Base-by-base conservation (phyloP, 2,113 vertebrate genomes). In the Panthera uncia region DNA sequence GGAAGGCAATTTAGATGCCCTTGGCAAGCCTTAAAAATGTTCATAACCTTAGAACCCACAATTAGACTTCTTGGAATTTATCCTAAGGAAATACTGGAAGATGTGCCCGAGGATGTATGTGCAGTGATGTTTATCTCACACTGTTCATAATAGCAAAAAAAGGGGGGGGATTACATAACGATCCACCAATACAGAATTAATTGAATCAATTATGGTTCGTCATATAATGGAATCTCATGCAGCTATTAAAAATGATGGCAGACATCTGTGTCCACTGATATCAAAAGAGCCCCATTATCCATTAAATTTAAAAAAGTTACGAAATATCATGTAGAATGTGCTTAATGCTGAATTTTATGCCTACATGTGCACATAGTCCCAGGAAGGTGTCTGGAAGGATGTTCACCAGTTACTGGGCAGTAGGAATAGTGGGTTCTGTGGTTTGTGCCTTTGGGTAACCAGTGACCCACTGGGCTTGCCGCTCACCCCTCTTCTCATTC, bases 1-100 rank as follows among this genome's bases (percentile, higher is more conserved):
- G 88, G 21, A 93, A 88, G 63, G 52, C 90, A 68, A 69, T 91
- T 95, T 87, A n/a, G 68, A 97, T 84, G 69, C 13, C 52, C n/a
- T 92, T 94, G 82, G 76, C 63, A 91, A 90, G 23, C 25, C 52
- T 95, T 79, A 66, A 80, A 96, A 95, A 86, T 89, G 82, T 96
- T 19, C 36, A 23, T 81, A 63, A 87, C 83, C 57, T 94, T 96
- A 89, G 36, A 89, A 84, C 41, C 63, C 73, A 38, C 69, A 88
- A 38, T 95, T 57, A 15, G 8, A 21, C 52, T 78, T 94, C 87
- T 69, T 96, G 52, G 91, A 84, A 95, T 93, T 55, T 95, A 83
- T 91, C 88, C 88, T 86, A 81, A 87, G 27, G 85, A 91, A 97
- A 94, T 45, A 83, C n/a, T 57, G 73, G 31, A 92, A 90, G 68